Conservation (phyloP, 2,113 vertebrate species). For the Noturus placidus region DNA sequence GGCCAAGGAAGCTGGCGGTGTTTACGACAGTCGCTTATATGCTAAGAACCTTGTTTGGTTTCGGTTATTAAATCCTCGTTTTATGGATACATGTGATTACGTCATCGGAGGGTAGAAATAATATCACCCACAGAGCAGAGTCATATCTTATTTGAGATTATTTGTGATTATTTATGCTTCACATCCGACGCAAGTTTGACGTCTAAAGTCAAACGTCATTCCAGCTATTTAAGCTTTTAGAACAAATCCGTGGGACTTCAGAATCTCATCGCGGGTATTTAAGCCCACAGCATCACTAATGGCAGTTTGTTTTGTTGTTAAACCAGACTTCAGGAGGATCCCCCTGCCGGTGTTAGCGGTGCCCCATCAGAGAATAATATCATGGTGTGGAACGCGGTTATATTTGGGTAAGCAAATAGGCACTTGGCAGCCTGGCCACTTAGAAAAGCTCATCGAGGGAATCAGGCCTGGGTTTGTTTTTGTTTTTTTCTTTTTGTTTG, state of each 20-base stretch:
- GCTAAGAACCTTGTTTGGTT: neutral
- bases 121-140: neutral
- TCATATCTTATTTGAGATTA: neutral
- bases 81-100: neutral
- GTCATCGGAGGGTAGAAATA: neutral
- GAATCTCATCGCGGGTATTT: neutral
- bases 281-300: neutral
- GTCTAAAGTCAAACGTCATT: slow-evolving; percentile 10
- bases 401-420: slow-evolving; percentile 55
- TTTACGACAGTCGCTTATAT: slow-evolving; percentile 29
- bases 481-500: too few species aligned
- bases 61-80: neutral
- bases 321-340: slow-evolving; percentile 58
- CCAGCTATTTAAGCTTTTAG: neutral
- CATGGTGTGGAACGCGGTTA: slow-evolving; percentile 63
- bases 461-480: neutral
- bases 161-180: neutral
- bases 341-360: slow-evolving; percentile 59
- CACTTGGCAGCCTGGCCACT: neutral
- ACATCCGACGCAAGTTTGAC: neutral
- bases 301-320: neutral
- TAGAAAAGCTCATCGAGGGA: neutral
- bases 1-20: slow-evolving; percentile 30
- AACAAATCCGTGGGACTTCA: neutral
- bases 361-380: slow-evolving; percentile 62